phyloP scores from a whole-genome alignment of 1,140 invertebrate species.

The Bombus soroeensis region DNA sequence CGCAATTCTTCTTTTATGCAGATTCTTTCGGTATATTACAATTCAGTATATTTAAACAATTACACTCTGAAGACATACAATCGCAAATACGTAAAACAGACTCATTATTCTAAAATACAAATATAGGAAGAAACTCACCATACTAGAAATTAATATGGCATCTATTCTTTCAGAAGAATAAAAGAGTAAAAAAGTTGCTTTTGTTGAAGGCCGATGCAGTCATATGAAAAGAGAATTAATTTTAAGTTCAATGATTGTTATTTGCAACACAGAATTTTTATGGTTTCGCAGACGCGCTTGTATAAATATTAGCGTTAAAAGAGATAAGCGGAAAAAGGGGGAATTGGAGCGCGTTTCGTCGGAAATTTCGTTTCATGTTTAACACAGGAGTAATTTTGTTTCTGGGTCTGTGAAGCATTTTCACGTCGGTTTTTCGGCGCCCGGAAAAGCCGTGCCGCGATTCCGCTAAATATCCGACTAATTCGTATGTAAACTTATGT shows the following conservation, averaged over 20 bases:
- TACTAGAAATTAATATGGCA: too few species aligned
- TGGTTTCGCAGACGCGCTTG: neutral
- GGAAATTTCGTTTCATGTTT: neutral
- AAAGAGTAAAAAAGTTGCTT: too few species aligned
- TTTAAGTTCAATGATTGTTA: neutral
- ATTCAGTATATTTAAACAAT: too few species aligned
- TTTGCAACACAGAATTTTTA: neutral
- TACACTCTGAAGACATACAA: too few species aligned
- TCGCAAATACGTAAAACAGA: too few species aligned
- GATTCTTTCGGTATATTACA: too few species aligned
- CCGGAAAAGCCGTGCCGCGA: neutral
- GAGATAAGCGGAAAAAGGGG: neutral
- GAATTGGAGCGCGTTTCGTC: neutral
- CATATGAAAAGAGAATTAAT: too few species aligned
- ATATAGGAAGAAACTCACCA: too few species aligned
- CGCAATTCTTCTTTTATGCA: too few species aligned
- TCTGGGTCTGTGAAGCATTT: neutral
- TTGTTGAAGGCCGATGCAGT: too few species aligned
- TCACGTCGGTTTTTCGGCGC: neutral
- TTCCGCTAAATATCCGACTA: constrained; percentile 33
- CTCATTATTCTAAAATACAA: too few species aligned
- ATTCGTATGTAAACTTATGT: constrained; percentile 37
- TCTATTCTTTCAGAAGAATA: too few species aligned
- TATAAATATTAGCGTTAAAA: constrained; percentile 19
- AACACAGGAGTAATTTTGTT: constrained; percentile 24